phyloP scores from a whole-genome alignment of 2,888 invertebrate species.

The Alitta virens region DNA sequence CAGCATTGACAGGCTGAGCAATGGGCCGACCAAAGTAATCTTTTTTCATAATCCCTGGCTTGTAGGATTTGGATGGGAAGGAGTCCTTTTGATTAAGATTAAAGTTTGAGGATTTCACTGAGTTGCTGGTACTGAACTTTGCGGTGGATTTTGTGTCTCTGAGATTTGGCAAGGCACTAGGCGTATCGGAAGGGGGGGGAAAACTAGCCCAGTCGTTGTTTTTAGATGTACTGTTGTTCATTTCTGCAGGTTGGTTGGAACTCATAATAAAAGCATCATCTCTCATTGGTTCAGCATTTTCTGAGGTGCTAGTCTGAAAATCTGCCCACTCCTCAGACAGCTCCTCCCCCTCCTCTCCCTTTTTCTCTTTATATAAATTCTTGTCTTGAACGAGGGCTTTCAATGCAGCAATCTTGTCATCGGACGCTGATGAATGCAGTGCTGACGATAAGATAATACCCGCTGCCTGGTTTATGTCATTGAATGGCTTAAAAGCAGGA shows the following conservation, averaged over 20 bases:
- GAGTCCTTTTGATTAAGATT: not conserved
- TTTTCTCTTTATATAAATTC: constrained; percentile 14
- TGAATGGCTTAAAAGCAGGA: no score
- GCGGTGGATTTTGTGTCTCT: not conserved
- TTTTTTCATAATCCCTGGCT: not conserved
- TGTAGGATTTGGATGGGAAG: not conserved
- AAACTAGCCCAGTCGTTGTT: not conserved
- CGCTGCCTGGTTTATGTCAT: not conserved
- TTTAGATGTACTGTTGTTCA: not conserved
- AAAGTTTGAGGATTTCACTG: not conserved
- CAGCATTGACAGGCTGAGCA: not conserved
- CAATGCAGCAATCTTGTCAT: constrained; percentile 12
- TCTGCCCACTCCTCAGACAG: constrained; percentile 11
- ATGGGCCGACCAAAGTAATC: constrained; percentile 16
- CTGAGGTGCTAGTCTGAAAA: not conserved
- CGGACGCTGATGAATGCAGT: not conserved
- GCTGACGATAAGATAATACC: not conserved
- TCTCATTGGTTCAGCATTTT: not conserved
- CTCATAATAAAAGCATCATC: not conserved
- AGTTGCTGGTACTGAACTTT: not conserved
- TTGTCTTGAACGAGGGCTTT: constrained; percentile 18
- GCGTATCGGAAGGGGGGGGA: not conserved
- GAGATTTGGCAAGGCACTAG: not conserved
- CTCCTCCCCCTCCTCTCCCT: not conserved
- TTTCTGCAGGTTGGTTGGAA: not conserved